Evolutionary conservation across 2,888 invertebrate species (phyloP).

Genomic region (Drosophila kuntzei): DNA sequence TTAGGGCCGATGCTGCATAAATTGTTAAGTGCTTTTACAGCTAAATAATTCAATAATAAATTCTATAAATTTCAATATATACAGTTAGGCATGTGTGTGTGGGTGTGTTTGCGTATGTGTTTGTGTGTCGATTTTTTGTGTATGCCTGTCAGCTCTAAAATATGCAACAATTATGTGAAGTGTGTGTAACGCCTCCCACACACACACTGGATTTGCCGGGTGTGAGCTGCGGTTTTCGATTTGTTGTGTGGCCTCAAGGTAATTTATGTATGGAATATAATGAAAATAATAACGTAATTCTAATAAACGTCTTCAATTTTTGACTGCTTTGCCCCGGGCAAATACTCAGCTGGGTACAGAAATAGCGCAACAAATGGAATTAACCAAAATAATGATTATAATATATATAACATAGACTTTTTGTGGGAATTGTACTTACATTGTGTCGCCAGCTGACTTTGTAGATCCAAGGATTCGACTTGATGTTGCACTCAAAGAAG

Average conservation of each 20-base stretch:
- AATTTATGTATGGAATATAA: slow-evolving; percentile 77
- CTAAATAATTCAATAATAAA: slow-evolving; percentile 79
- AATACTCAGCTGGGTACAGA: slow-evolving; percentile 3
- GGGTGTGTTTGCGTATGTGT: not conserved
- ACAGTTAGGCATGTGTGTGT: not conserved
- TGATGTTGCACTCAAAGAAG: slow-evolving; percentile 95
- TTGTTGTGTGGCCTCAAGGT: slow-evolving; percentile 60
- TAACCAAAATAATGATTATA: slow-evolving; percentile 25
- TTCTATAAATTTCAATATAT: slow-evolving; percentile 50
- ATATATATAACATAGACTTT: not conserved
- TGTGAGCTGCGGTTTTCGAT: slow-evolving; percentile 48
- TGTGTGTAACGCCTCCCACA: slow-evolving; percentile 7
- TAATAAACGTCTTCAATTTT: slow-evolving; percentile 53
- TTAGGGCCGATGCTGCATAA: slow-evolving; percentile 71
- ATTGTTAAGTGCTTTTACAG: slow-evolving; percentile 76
- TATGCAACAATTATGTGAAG: slow-evolving; percentile 77
- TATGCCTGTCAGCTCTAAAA: slow-evolving; percentile 58
- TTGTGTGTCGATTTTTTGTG: slow-evolving; percentile 30
- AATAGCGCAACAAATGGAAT: slow-evolving; percentile 34
- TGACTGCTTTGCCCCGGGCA: slow-evolving; percentile 9
- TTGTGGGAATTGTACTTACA: slow-evolving; percentile 86
- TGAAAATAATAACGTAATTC: slow-evolving; percentile 68
- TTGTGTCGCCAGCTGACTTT: slow-evolving; percentile 92
- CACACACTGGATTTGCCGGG: slow-evolving; percentile 9
- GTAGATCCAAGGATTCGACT: slow-evolving; percentile 94